phyloP scores from a whole-genome alignment of 1,140 invertebrate genomes.

The Pseudomyrmex pallidus region DNA sequence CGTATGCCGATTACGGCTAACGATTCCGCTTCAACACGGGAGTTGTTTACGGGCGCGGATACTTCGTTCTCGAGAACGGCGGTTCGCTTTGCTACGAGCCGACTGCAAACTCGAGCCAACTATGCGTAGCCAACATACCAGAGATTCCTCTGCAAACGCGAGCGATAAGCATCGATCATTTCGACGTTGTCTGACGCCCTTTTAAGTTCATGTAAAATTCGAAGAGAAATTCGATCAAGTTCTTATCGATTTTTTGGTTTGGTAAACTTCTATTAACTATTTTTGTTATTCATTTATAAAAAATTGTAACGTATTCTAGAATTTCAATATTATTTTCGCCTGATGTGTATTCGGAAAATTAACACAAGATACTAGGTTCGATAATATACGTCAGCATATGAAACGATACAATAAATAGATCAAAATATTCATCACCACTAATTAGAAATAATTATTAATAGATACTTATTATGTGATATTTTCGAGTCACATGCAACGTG shows the following conservation, averaged over 20 bases:
- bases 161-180: constrained; percentile 41
- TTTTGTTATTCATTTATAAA: too few relatives aligned
- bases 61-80: constrained; percentile 17
- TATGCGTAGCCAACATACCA: constrained; percentile 52
- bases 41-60: constrained; percentile 43
- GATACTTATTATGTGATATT: background rate
- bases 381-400: background rate
- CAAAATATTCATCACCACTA: background rate
- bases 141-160: constrained; percentile 58
- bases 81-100: constrained; percentile 24
- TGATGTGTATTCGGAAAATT: too few relatives aligned
- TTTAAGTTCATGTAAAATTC: constrained; percentile 22
- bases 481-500: background rate
- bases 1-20: constrained; percentile 15
- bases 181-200: background rate
- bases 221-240: background rate
- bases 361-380: too few relatives aligned
- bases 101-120: constrained; percentile 48
- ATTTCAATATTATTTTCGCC: too few relatives aligned
- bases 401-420: background rate
- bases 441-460: constrained; percentile 34
- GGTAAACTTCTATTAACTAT: too few relatives aligned
- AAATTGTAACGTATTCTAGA: too few relatives aligned
- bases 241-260: background rate
- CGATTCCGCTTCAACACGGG: constrained; percentile 36